These are phyloP conservation scores for Tipula vernalis DNA, from an alignment of 2,888 invertebrate genomes.

Conservation along the genomic window DNA sequence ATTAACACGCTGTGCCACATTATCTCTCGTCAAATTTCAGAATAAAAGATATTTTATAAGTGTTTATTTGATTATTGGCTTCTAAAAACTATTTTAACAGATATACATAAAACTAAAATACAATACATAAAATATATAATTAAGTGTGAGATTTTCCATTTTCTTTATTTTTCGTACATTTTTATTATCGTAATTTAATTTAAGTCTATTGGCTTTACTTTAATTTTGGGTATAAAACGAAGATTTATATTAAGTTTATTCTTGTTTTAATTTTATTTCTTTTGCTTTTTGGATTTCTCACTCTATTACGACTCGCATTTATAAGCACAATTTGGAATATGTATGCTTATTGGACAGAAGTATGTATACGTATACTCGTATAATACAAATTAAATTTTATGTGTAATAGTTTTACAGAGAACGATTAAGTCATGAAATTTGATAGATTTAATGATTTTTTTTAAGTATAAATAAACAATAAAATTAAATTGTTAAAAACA, in stretches of 20 bases:
- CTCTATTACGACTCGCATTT: background rate
- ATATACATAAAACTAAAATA: background rate
- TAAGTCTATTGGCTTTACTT: conserved; percentile 4
- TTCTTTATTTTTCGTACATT: background rate
- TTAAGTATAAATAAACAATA: background rate
- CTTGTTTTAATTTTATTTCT: background rate
- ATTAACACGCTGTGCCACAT: too few relatives aligned
- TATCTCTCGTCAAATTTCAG: background rate
- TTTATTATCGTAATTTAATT: background rate
- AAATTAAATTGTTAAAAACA: background rate
- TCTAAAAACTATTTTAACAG: background rate
- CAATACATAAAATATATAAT: background rate
- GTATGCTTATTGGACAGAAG: background rate
- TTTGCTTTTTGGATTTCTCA: background rate
- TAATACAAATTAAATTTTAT: background rate
- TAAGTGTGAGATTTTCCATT: background rate
- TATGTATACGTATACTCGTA: background rate
- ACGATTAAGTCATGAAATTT: background rate
- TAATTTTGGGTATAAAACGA: background rate
- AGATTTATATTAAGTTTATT: background rate
- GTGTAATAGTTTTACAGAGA: background rate
- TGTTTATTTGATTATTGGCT: background rate
- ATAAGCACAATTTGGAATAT: background rate
- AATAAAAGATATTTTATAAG: background rate
- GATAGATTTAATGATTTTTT: background rate